Evolutionary conservation across 2,113 vertebrate species (phyloP).

Genomic region (Vombatus ursinus): DNA sequence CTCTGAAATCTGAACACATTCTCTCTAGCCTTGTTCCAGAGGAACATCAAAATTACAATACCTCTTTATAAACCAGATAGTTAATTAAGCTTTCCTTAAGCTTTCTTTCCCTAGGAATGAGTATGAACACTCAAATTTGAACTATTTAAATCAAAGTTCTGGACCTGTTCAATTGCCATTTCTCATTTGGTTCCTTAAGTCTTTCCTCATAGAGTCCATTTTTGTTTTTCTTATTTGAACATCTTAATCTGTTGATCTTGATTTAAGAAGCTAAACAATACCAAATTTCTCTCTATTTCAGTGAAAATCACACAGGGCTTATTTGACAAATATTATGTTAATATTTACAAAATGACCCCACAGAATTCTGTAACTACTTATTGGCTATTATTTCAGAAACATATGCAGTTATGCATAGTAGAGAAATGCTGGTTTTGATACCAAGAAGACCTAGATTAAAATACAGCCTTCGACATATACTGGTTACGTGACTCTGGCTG

Average conservation of each 20-base stretch:
- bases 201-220: background rate
- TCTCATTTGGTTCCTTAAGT: background rate
- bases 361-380: constrained; percentile 33
- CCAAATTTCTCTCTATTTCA: constrained; percentile 9
- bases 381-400: constrained; percentile 29
- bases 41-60: constrained; percentile 5
- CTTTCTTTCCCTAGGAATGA: constrained; percentile 1
- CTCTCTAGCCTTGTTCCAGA: background rate
- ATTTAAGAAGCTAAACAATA: background rate
- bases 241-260: no score
- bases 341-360: background rate
- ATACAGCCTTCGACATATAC: background rate
- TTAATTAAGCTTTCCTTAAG: constrained; percentile 11
- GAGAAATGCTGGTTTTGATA: background rate
- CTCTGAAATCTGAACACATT: background rate
- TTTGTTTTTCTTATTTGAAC: background rate
- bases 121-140: background rate
- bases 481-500: background rate
- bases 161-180: background rate
- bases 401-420: background rate
- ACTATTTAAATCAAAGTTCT: background rate
- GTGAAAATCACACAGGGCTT: background rate
- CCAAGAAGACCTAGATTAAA: background rate
- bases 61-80: constrained; percentile 8
- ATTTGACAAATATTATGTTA: constrained; percentile 10